These are phyloP conservation scores for Physella acuta DNA, from an alignment of 1,140 invertebrate genomes.

Conservation along the genomic window DNA sequence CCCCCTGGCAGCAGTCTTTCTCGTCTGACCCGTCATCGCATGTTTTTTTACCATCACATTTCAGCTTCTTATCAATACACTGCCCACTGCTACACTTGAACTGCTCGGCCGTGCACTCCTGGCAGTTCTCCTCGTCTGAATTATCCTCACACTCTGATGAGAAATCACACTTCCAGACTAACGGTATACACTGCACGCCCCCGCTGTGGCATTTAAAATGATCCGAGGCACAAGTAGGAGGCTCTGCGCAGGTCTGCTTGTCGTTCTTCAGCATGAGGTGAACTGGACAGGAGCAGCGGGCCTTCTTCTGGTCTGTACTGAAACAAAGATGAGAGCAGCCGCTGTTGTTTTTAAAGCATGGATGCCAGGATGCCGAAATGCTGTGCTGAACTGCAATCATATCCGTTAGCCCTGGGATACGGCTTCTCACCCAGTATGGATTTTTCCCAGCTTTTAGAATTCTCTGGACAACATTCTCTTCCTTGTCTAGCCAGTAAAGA, in stretches of 20 bases:
- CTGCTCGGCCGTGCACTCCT: constrained; percentile 68
- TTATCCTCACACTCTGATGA: constrained; percentile 73
- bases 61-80: constrained; percentile 76
- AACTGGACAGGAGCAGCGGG: constrained; percentile 53
- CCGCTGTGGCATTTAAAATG: constrained; percentile 57
- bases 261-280: constrained; percentile 48
- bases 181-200: constrained; percentile 52
- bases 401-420: constrained; percentile 67
- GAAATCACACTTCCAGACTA: constrained; percentile 63
- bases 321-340: constrained; percentile 91
- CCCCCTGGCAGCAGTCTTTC: constrained; percentile 68
- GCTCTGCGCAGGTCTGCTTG: constrained; percentile 49
- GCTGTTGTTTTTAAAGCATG: constrained; percentile 47
- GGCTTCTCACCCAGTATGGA: constrained; percentile 52
- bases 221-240: constrained; percentile 53
- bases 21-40: constrained; percentile 80
- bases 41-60: constrained; percentile 67
- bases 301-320: constrained; percentile 66
- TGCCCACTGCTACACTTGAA: constrained; percentile 47
- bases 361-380: constrained; percentile 40
- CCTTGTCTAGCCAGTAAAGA: constrained; percentile 97
- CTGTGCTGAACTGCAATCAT: constrained; percentile 62
- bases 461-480: constrained; percentile 67
- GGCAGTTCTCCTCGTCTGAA: constrained; percentile 82
- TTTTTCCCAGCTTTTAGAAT: constrained; percentile 48